phyloP scores from a whole-genome alignment of 2,113 vertebrate genomes.

The Nematolebias whitei region DNA sequence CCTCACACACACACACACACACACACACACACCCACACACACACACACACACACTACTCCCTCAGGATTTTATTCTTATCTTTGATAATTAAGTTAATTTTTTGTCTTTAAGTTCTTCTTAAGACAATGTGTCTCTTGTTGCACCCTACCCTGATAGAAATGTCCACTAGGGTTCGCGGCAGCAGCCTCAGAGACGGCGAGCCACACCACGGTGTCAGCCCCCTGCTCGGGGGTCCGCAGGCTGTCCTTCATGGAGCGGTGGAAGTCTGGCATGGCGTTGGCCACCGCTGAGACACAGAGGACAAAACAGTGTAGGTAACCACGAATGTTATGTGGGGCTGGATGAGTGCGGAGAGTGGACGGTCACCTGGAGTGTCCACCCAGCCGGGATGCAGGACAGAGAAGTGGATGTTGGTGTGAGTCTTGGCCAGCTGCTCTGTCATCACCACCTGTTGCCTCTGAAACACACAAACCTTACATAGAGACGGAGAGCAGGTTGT shows the following conservation, averaged over 20 bases:
- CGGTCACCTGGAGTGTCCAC: conserved; percentile 81
- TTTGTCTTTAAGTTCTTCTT: no score
- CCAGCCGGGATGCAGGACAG: conserved; percentile 84
- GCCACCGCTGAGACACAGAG: conserved; percentile 71
- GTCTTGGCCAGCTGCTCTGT: conserved; percentile 81
- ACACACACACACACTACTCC: conserved; percentile 18
- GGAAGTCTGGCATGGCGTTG: conserved; percentile 82
- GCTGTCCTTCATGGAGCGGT: conserved; percentile 80
- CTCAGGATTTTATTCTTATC: neutral
- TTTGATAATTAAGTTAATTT: neutral
- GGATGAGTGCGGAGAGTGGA: neutral
- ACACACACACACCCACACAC: no score
- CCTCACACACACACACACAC: conserved; percentile 21
- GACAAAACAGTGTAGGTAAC: neutral
- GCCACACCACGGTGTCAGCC: conserved; percentile 81
- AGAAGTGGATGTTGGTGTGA: conserved; percentile 80
- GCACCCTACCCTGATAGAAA: conserved; percentile 78
- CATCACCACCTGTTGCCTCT: conserved; percentile 85
- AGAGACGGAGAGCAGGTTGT: neutral
- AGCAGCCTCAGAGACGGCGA: conserved; percentile 76
- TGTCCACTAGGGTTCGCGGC: conserved; percentile 70
- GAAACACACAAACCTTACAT: conserved; percentile 37
- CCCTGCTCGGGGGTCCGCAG: conserved; percentile 81
- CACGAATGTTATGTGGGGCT: neutral
- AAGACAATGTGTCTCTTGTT: no score